Conservation (phyloP, 2,888 invertebrate genomes). For the Carpatolechia fugitivella region DNA sequence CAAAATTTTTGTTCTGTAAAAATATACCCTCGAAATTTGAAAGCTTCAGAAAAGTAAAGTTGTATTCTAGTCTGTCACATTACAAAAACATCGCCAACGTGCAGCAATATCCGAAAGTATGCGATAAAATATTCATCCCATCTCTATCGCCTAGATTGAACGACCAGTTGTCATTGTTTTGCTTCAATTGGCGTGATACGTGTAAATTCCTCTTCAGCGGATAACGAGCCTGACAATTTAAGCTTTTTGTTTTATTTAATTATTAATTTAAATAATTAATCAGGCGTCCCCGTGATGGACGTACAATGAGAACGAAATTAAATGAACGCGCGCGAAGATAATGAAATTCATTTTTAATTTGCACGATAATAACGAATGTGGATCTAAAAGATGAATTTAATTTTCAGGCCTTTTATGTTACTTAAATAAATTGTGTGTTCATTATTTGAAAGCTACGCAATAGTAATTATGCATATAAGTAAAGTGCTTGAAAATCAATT, state of each 20-base stretch:
- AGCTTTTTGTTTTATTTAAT: constrained; percentile 12
- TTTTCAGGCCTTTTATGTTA: no score
- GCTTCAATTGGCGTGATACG: constrained; percentile 36
- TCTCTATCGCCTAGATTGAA: background rate
- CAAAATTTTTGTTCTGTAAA: no score
- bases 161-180: constrained; percentile 36
- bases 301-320: constrained; percentile 1
- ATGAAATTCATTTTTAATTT: constrained; percentile 11
- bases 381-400: background rate
- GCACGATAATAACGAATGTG: background rate
- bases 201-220: constrained; percentile 21
- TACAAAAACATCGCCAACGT: no score
- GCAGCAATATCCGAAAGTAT: background rate
- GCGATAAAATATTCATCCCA: background rate
- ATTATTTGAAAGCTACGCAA: no score
- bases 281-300: background rate
- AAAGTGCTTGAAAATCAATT: no score
- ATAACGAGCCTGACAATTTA: constrained; percentile 15
- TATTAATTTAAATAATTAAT: constrained; percentile 13
- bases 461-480: no score
- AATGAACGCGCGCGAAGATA: background rate
- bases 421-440: no score
- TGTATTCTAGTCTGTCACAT: no score
- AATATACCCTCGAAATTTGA: no score
- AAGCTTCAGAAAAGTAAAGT: background rate